Evolutionary conservation across 1,140 invertebrate genomes (phyloP), one percentile per base, ranked within the genome.

Genomic region (Augochlora pura): DNA sequence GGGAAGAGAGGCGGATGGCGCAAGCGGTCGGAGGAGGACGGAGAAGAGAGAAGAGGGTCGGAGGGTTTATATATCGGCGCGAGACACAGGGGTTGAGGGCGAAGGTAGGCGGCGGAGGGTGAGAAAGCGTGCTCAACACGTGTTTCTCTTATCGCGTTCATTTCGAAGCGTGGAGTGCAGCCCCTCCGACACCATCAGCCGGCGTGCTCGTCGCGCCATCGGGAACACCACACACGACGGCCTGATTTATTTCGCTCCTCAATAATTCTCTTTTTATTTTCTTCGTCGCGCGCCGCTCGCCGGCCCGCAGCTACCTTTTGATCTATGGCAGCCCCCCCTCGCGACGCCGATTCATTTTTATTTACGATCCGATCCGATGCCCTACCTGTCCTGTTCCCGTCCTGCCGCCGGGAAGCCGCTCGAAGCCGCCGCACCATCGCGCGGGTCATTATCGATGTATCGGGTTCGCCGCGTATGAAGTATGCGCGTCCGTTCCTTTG

Each of bases 81-180:
- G 66, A 74, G 73, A 80, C 59, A 59, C 49, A 74, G 65, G 52
- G 63, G 54, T 65, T 57, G 27, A 63, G 16, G 49, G 67, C 74
- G 73, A 39, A n/a, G 68, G 46, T 59, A 60, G 60, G 69, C n/a
- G 42, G 65, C 46, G 39, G 82, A 75, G 81, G 78, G 66, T 67
- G 83, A 86, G 82, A 82, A 77, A 88, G 85, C 88, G 87, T 89
- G 91, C 87, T 91, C 91, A 91, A 91, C 90, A 90, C 90, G 91
- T 91, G 89, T 90, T 91, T 91, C 88, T 82, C 88, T 91, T 91
- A 91, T 91, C 91, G 86, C 85, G 82, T 89, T 90, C 83, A 89
- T 88, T 88, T 86, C 80, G 81, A 83, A 87, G 72, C 67, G 62
- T 63, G 83, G 77, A 84, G 79, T 70, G 57, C 39, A 60, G 52